Base-by-base conservation (phyloP, 2,113 vertebrate genomes). In the Cochlearius cochlearius region DNA sequence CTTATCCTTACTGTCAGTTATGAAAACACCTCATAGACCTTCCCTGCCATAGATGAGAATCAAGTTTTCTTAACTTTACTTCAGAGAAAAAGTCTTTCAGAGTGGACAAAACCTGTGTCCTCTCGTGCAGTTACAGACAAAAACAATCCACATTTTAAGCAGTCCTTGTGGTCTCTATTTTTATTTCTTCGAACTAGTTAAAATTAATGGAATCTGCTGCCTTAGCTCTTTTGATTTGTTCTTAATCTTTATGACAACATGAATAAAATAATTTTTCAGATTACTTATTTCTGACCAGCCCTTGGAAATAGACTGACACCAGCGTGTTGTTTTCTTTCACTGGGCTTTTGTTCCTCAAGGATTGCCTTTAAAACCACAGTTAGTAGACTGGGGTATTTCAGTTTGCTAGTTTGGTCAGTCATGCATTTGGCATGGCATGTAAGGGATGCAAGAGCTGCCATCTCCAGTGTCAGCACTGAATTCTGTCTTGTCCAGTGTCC, bases 171-270 rank as follows among this genome's bases (percentile, higher is more conserved):
- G 58, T 88, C 15, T 56, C 12, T 88, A n/a, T 29, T 95, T 96
- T 50, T 69, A 74, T 75, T 93, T 74, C 68, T 71, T 58, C 19
- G 64, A 52, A 39, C 26, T 53, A 60, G 14, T 56, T 87, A 72
- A 25, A 41, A 75, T 78, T 93, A 94, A 74, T 71, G 85, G 81
- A 96, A 90, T 88, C 36, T 94, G 81, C 77, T 95, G 74, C 13
- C 45, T 91, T 79, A 91, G 81, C 34, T 71, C 11, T 94, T 94
- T 59, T 79, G 32, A 86, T 63, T 72, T 91, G 17, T 49, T 88
- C 58, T 82, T 64, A 82, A 60, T 66, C 4, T 89, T 78, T 75
- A 78, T 56, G 27, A 58, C 49, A 87, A 66, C 22, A 79, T 29
- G 49, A 84, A 81, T 67, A 94, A 92, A 87, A 74, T 60, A 81